phyloP scores from a whole-genome alignment of 1,140 invertebrate genomes.

The Trichonephila clavipes region DNA sequence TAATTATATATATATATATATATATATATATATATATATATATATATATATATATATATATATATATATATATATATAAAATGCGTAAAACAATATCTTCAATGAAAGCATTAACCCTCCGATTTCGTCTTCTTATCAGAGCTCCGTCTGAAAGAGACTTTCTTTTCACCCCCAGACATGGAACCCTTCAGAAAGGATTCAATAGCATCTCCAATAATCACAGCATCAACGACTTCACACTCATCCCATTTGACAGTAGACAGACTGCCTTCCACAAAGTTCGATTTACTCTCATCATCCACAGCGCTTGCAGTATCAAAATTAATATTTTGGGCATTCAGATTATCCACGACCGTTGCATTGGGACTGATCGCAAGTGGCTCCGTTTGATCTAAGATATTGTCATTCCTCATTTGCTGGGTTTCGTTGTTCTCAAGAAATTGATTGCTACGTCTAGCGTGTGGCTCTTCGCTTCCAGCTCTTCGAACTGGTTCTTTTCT shows the following conservation, averaged over 20 bases:
- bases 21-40: constrained; percentile 30
- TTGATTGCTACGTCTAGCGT: not conserved
- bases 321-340: constrained; percentile 38
- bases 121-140: constrained; percentile 64
- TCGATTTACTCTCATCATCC: not conserved
- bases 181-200: constrained; percentile 77
- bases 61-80: constrained; percentile 19
- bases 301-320: not conserved
- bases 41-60: constrained; percentile 14
- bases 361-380: not conserved
- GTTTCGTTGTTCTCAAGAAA: constrained; percentile 24
- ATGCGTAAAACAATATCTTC: not conserved
- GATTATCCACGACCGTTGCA: not conserved
- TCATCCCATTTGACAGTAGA: constrained; percentile 78
- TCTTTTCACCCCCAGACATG: constrained; percentile 69
- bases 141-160: constrained; percentile 72
- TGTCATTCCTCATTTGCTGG: constrained; percentile 20
- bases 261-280: constrained; percentile 24
- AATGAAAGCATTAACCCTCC: constrained; percentile 24
- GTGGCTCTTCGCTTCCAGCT: constrained; percentile 62
- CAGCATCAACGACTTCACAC: constrained; percentile 75
- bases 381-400: not conserved
- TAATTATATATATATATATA: constrained; percentile 18
- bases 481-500: constrained; percentile 61
- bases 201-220: constrained; percentile 78